Evolutionary conservation across 2,113 vertebrate species (phyloP).

Genomic region (Odontesthes bonariensis): DNA sequence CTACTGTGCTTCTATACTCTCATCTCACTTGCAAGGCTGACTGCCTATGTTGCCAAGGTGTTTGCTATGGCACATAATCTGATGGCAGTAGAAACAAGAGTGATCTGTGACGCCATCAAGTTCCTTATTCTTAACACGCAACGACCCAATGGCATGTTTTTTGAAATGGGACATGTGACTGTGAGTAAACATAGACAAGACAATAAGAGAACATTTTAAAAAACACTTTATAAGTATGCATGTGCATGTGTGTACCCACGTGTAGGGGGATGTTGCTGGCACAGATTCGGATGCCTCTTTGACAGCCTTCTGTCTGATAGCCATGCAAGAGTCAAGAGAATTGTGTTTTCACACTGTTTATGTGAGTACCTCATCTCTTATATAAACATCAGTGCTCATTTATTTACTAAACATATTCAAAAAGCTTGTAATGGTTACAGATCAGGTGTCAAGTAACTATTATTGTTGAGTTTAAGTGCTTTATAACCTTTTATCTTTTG

Average conservation of each 20-base stretch:
- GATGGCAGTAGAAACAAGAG: constrained; percentile 48
- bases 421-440: too few relatives aligned
- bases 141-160: constrained; percentile 85
- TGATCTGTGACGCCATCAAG: constrained; percentile 86
- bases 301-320: constrained; percentile 88
- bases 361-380: constrained; percentile 74
- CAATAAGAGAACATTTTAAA: neutral
- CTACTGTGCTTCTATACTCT: neutral
- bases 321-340: constrained; percentile 81
- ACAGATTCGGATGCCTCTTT: constrained; percentile 82
- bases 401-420: too few relatives aligned
- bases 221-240: neutral
- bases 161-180: constrained; percentile 76
- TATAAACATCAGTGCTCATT: too few relatives aligned
- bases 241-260: neutral
- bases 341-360: constrained; percentile 75
- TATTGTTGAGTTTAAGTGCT: too few relatives aligned
- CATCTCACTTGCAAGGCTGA: constrained; percentile 81
- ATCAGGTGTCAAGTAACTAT: too few relatives aligned
- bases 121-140: constrained; percentile 88
- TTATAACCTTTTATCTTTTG: too few relatives aligned
- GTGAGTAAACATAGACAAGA: too few relatives aligned
- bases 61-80: constrained; percentile 84
- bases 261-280: constrained; percentile 22
- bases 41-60: constrained; percentile 90